phyloP scores from a whole-genome alignment of 2,113 vertebrate species.

The Otocyon megalotis region DNA sequence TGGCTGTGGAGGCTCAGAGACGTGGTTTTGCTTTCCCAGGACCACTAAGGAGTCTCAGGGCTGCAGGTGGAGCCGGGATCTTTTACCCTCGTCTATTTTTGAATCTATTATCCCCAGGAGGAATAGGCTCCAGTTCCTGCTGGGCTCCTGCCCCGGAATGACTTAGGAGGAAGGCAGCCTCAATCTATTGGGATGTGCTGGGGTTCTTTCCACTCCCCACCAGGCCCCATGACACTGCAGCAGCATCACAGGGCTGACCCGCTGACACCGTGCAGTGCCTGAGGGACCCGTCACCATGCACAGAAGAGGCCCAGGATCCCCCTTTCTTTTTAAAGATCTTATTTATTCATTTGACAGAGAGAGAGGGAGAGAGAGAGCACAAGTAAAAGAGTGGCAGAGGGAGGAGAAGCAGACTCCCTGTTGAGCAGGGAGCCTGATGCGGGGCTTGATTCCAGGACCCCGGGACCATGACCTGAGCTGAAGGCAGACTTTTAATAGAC shows the following conservation, averaged over 20 bases:
- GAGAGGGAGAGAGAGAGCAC: no score
- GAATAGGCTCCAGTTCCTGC: neutral
- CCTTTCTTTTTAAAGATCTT: no score
- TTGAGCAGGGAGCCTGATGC: no score
- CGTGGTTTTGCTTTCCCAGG: neutral
- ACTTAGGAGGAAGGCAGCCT: neutral
- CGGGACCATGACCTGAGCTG: no score
- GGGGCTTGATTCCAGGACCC: no score
- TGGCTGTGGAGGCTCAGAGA: neutral
- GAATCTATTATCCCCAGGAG: neutral
- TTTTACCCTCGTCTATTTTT: neutral
- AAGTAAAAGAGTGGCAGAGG: no score
- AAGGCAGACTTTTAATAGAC: no score
- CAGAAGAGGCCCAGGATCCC: no score
- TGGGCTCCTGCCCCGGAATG: neutral
- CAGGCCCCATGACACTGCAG: accelerated
- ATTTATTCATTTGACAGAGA: no score
- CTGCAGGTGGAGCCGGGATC: neutral
- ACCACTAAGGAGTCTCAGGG: accelerated
- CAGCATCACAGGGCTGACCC: neutral
- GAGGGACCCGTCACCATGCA: accelerated
- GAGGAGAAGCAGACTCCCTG: no score
- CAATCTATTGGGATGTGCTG: neutral
- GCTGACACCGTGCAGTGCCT: accelerated
- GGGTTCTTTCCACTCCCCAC: no score